Base-by-base conservation (phyloP, 2,113 vertebrate species). In the Pomatostomus ruficeps region DNA sequence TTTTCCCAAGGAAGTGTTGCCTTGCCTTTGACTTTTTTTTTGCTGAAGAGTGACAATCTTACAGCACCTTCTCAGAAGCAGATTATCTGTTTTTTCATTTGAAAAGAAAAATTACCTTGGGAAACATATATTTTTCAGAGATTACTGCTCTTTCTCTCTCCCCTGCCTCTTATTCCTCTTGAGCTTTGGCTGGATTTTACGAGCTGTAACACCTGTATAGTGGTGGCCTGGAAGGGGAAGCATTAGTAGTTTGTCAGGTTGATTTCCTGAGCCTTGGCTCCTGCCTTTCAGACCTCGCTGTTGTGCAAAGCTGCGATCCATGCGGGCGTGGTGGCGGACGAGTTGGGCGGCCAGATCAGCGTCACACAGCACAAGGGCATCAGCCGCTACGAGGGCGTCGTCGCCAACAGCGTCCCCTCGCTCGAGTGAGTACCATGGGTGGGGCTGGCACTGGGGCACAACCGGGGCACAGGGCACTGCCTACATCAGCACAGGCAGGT, bases 221-320 rank as follows among this genome's bases (percentile, higher is more conserved):
- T 1, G 1, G 40, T 35, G 42, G 17, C n/a, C 74, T 7, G 59
- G 73, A 36, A 62, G 24, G 36, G 28, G 28, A 74, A 80, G 59
- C 13, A 5, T 26, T 45, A 66, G 62, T 61, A 10, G 38, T 42
- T 45, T 74, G 74, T 40, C 80, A 79, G 82, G 4, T 1, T 5
- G 49, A 28, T 40, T 38, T 62, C 10, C 57, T 43, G 58, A 79
- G 82, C 61, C 93, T 70, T 36, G 82, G 19, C 45, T 85, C 22
- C 84, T 97, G 35, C 95, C 43, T 98, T 98, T 83, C 95, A 99
- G 99, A 99, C 98, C 8, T 99, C 99, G 2, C 94, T 98, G 90
- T 82, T 99, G 80, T 99, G 99, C 97, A 99, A 99, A 95, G 96
- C 99, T 1, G 99, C 98, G 4, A 97, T 99, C 75, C 99, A 99